A percentile compares a stretch with the other conserved stretches of the same genome.
Evolutionary conservation across 2,113 vertebrate genomes (phyloP).

Genomic region (Caracal caracal): DNA sequence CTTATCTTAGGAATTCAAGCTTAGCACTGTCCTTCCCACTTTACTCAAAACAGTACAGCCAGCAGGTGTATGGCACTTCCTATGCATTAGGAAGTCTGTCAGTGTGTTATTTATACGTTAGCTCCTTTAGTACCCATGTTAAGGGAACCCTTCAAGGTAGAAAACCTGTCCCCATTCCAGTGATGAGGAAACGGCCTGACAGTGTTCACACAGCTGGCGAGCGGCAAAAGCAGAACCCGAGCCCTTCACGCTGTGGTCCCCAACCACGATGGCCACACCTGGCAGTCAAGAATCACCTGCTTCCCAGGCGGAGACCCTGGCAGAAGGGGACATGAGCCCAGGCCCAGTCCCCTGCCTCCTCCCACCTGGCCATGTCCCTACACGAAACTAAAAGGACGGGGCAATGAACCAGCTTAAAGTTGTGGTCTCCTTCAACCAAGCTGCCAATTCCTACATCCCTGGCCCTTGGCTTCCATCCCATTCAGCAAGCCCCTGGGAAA

Average conservation of each 20-base stretch:
- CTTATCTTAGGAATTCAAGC: fast-evolving
- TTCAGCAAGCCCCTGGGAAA: neutral
- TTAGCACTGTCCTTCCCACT: neutral
- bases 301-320: neutral
- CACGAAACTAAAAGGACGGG: neutral
- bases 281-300: neutral
- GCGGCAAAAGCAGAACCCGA: neutral
- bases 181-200: neutral
- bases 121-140: neutral
- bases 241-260: too few relatives aligned
- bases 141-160: neutral
- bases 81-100: neutral
- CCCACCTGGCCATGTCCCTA: too few relatives aligned
- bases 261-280: fast-evolving
- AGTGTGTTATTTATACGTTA: neutral
- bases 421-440: neutral
- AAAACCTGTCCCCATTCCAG: neutral
- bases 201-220: neutral
- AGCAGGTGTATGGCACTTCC: fast-evolving
- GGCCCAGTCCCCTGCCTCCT: neutral
- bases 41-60: neutral
- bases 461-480: neutral
- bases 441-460: neutral
- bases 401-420: neutral
- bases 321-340: neutral